Evolutionary conservation across 2,113 vertebrate species (phyloP).

Genomic region (Sturnira hondurensis): DNA sequence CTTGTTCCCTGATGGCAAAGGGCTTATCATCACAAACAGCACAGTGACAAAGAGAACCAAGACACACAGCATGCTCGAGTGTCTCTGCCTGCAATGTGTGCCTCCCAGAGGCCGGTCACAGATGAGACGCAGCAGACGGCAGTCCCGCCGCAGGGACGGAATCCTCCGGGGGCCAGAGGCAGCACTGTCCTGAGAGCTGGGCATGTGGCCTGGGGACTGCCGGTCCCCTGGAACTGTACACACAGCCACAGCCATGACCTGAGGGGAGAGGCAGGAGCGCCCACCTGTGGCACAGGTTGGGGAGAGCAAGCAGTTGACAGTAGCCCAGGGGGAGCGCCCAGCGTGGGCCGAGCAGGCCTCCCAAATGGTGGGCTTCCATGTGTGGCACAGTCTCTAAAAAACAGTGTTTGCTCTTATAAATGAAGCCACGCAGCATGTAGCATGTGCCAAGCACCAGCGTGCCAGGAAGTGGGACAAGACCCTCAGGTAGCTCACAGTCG

Average conservation of each 20-base stretch:
- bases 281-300: accelerated
- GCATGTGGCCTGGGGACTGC: no score
- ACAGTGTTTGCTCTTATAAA: not conserved
- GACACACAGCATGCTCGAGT: accelerated
- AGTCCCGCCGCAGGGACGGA: not conserved
- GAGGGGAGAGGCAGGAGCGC: not conserved
- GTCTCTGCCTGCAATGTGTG: not conserved
- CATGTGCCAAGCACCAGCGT: accelerated
- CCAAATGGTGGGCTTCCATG: not conserved
- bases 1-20: not conserved
- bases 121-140: not conserved
- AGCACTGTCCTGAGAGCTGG: no score
- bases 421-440: not conserved
- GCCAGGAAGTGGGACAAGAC: accelerated
- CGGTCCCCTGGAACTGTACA: not conserved
- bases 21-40: not conserved
- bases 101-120: not conserved
- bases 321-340: accelerated
- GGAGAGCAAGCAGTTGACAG: accelerated
- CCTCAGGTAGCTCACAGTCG: not conserved
- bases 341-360: no score
- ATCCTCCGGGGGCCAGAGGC: not conserved
- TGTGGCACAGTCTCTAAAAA: no score
- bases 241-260: accelerated
- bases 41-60: not conserved